Evolutionary conservation across 1,140 invertebrate species (phyloP), one percentile per base, ranked within the genome.

Genomic region (Ctenoplectra terminalis): DNA sequence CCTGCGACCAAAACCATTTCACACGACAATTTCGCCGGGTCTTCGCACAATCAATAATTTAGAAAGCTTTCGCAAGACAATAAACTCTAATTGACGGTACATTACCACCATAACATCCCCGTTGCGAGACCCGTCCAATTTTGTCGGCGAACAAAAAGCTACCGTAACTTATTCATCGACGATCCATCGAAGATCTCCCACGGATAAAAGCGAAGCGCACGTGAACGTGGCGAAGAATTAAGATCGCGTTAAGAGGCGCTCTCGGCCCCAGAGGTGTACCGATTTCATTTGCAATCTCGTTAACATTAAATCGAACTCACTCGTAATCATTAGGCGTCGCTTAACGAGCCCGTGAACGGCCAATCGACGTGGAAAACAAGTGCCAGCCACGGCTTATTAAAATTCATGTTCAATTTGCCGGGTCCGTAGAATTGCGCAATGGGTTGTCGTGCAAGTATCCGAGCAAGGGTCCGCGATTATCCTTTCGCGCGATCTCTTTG

Each of bases 381-480:
- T 56, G 50, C 52, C 29, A 58, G 37, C 29, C 48, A 48, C 20
- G 23, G 29, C 48, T 82, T 82, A 85, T 86, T 86, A 82, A 85
- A 86, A 86, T 86, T 86, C 84, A 86, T 63, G 83, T 72, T 81
- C 84, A 77, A 85, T 85, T 85, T 77, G 60, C 77, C 67, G 17
- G 66, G 40, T 54, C n/a, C 75, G 58, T 40, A 29, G 46, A 72
- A 73, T 86, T 85, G 78, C 78, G 84, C 73, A 86, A 86, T 52
- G 20, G 34, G 66, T 29, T 76, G 84, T 86, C 60, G 73, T 72
- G 48, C 54, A 77, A 50, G 72, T 48, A 81, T 83, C 46, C 78
- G 20, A 46, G 50, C 74, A 40, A 40, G 74, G 74, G 74, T 15
- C 6, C 31, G 29, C 60, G 67, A 83, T 76, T 85, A 86, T 82